Conservation (phyloP, 2,797 vertebrate genomes). For the Leptatherina wallacei region DNA sequence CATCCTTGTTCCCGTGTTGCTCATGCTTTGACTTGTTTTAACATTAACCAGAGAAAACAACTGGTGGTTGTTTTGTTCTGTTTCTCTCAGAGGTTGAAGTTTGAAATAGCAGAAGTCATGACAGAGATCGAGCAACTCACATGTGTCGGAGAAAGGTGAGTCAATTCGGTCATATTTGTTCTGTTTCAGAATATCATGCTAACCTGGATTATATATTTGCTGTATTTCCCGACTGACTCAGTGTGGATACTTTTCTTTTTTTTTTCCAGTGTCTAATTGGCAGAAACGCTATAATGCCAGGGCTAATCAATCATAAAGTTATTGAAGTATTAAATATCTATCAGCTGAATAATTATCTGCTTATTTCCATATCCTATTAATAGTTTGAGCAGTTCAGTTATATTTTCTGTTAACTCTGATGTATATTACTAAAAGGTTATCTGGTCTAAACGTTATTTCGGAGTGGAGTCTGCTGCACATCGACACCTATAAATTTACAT, state of each 20-base stretch:
- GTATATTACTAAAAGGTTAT: background rate
- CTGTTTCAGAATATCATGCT: background rate
- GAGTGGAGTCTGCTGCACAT: background rate
- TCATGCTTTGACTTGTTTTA: background rate
- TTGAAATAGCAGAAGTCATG: constrained; percentile 98
- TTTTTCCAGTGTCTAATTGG: background rate
- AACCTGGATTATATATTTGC: background rate
- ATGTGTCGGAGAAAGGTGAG: constrained; percentile 93
- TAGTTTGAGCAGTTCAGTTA: background rate
- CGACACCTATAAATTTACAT: background rate
- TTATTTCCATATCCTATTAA: background rate
- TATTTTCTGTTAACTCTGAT: background rate
- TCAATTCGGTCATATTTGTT: background rate
- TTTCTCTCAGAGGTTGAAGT: constrained; percentile 91
- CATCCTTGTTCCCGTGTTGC: background rate
- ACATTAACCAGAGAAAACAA: background rate
- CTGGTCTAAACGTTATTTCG: background rate
- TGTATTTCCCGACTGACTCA: background rate
- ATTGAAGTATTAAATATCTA: background rate
- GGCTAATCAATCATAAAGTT: background rate
- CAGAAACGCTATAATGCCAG: background rate
- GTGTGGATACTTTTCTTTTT: background rate
- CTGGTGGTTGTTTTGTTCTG: background rate
- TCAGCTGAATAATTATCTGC: background rate
- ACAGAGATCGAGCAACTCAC: constrained; percentile 97